Base-by-base conservation (phyloP, 2,797 vertebrate genomes). In the Nothura maculosa region DNA sequence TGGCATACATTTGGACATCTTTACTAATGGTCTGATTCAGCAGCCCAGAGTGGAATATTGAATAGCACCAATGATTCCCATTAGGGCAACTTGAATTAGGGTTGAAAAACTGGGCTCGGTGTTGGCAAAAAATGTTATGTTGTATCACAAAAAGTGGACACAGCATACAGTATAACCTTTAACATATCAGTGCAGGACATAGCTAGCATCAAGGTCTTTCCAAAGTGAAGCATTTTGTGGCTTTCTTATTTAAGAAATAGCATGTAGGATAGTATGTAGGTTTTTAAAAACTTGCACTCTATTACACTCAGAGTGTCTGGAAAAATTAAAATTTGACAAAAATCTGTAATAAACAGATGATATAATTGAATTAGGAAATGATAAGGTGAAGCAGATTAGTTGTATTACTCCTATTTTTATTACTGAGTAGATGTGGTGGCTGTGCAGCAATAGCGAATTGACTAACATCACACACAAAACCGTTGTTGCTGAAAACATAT, bases 341-440 rank as follows among this genome's bases (percentile, higher is more conserved):
- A 76, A 8, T 58, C 12, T 75, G 3, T 43, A 27, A 38, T 11
- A 91, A 75, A 34, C 38, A 68, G 66, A 87, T 87, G 70, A 90
- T 69, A 68, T 91, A 70, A 94, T 76, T 96, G 93, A 94, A 96
- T 94, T 94, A 94, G 55, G 36, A 95, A 88, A 90, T 47, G 80
- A 72, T 28, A 87, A 91, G 95, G 92, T 82, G 74, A 94, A 96
- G 93, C 32, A 93, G 89, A 52, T 36, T 72, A 83, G 60, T 92
- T 90, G 67, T 85, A 40, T 93, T 94, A 89, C 75, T 66, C n/a
- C 81, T 90, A 72, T 58, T 42, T 94, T 92, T 96, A 79, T 94
- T 96, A 94, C 17, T 11, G 11, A 4, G 1, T 78, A 62, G n/a
- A 19, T 45, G 17, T 52, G 30, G 24, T 57, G n/a, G n/a, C n/a